These are phyloP conservation scores for Rhineura floridana DNA, from an alignment of 2,113 vertebrate genomes.

Conservation along the genomic window DNA sequence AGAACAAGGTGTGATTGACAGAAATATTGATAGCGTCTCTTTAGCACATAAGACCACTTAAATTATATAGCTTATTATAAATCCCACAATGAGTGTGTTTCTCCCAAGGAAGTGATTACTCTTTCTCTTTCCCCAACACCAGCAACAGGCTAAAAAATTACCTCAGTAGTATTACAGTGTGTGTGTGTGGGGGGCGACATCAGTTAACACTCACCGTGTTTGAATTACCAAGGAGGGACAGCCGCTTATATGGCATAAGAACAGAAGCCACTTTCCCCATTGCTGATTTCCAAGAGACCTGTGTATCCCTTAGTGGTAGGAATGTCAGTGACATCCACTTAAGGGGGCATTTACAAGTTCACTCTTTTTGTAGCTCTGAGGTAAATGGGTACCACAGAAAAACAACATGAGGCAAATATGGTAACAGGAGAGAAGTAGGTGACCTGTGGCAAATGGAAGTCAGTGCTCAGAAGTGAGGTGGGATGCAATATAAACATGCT, in stretches of 20 bases:
- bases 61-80: background rate
- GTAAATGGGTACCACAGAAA: background rate
- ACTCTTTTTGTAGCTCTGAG: background rate
- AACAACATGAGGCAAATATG: background rate
- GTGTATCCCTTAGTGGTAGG: background rate
- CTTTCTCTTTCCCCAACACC: background rate
- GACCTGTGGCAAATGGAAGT: background rate
- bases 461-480: background rate
- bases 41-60: background rate
- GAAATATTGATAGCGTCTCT: too few relatives aligned
- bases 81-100: background rate
- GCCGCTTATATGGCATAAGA: background rate
- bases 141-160: slow-evolving; percentile 24
- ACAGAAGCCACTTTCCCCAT: background rate
- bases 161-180: background rate
- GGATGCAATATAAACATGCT: background rate
- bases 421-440: background rate
- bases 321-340: background rate
- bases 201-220: fast-evolving
- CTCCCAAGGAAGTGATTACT: background rate
- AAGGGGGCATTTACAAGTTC: background rate
- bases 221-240: background rate
- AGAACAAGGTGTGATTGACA: background rate
- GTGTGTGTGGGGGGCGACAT: background rate
- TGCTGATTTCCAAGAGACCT: background rate